Base-by-base conservation (phyloP, 1,140 invertebrate genomes). In the Druon quercuslanigerum region DNA sequence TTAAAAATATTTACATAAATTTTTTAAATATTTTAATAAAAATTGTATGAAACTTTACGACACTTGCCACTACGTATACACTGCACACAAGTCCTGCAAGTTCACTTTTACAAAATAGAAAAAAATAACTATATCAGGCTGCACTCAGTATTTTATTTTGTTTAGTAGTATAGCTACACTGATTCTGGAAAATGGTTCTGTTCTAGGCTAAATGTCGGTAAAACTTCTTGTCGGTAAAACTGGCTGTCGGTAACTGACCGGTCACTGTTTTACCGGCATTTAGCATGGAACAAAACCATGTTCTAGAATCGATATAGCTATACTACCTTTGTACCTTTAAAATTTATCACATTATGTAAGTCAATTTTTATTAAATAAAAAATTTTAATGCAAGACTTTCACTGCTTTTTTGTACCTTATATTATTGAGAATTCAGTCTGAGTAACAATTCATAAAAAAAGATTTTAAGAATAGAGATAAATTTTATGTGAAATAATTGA, bases 1-100 rank as follows among this genome's bases (percentile, higher is more conserved):
- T 72, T n/a, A 33, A 74, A 77, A 74, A 74, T 70, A 71, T 56
- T 20, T 76, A 50, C 40, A 56, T 54, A 70, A 71, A 25, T 52
- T 51, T 51, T n/a, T 57, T 6, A 5, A 74, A 71, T 74, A 71
- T 17, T 51, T 17, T 51, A 54, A 71, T 16, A 33, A 51, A 56
- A 4, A 70, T 56, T 56, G 20, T 52, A 17, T n/a, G 33, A 50
- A 73, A 70, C 4, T 51, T 72, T 6, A 66, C 50, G n/a, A 73
- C 20, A 52, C 20, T 40, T n/a, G 17, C n/a, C 11, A 51, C 14
- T 16, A 20, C 16, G 40, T 66, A 33, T 72, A 51, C 20, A 76
- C 51, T 33, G 40, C 9, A 20, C 25, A 66, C 25, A 25, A 60
- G 17, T 60, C 56, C 20, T 40, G 52, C 57, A 66, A 66, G 14